Conservation (phyloP, 2,888 invertebrate genomes). For the Xylocampa areola region DNA sequence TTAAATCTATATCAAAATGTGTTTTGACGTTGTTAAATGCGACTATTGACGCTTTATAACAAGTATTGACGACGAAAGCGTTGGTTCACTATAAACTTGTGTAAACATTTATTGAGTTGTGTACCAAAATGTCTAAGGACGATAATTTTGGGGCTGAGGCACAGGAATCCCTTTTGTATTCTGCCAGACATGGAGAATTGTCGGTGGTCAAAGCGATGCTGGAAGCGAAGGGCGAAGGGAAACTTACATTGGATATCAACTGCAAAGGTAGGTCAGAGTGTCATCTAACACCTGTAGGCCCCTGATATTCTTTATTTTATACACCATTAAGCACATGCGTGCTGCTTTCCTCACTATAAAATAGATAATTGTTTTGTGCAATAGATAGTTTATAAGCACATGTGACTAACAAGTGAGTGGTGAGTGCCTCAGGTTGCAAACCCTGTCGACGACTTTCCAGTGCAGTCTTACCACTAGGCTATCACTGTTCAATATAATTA, state of each 20-base stretch:
- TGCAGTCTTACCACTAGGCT: too few species aligned
- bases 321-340: too few species aligned
- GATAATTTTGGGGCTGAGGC: constrained; percentile 75
- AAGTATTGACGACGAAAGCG: constrained; percentile 14
- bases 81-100: constrained; percentile 11
- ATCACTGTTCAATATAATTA: too few species aligned
- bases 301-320: too few species aligned
- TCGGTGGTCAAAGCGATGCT: constrained; percentile 88
- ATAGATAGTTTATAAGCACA: too few species aligned
- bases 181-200: constrained; percentile 91
- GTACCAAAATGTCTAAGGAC: constrained; percentile 68
- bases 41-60: constrained; percentile 40
- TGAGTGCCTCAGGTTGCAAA: too few species aligned
- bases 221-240: constrained; percentile 84
- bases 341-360: too few species aligned
- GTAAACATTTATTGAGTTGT: constrained; percentile 4
- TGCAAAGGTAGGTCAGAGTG: constrained; percentile 93
- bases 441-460: too few species aligned
- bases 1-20: constrained; percentile 8
- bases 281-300: too few species aligned
- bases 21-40: constrained; percentile 25
- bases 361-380: too few species aligned
- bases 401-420: too few species aligned
- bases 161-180: constrained; percentile 90
- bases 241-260: constrained; percentile 90